These are phyloP conservation scores for Drosophila burlai DNA, from an alignment of 1,140 invertebrate species.

Conservation along the genomic window DNA sequence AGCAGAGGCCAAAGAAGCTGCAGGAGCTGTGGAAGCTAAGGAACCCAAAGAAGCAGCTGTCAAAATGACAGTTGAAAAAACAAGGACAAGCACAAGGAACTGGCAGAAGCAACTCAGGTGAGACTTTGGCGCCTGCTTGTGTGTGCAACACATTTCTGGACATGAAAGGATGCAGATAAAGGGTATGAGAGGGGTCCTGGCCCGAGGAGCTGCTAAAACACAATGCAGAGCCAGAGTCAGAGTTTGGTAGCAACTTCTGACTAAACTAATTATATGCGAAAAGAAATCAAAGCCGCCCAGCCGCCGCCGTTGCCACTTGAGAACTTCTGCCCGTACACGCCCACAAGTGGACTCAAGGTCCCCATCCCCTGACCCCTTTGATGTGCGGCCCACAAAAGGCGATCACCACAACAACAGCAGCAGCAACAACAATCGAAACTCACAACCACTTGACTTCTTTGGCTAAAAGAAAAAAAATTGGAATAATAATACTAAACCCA, in stretches of 20 bases:
- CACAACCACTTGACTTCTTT: constrained; percentile 26
- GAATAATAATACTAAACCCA: not conserved
- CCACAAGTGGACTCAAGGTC: constrained; percentile 52
- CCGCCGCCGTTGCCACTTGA: constrained; percentile 32
- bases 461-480: constrained; percentile 1
- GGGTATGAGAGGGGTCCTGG: not conserved
- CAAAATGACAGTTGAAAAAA: constrained; percentile 80
- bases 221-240: constrained; percentile 23
- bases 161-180: constrained; percentile 5
- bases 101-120: constrained; percentile 24
- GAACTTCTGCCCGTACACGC: constrained; percentile 67
- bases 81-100: constrained; percentile 32
- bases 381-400: constrained; percentile 55
- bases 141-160: constrained; percentile 54
- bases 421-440: constrained; percentile 28
- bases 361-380: constrained; percentile 25
- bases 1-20: constrained; percentile 16
- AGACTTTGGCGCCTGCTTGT: constrained; percentile 60
- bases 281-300: constrained; percentile 59
- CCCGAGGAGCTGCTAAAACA: not conserved
- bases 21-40: not conserved
- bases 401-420: constrained; percentile 46
- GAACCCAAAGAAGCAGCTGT: constrained; percentile 57
- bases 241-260: constrained; percentile 57
- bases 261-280: constrained; percentile 75